phyloP scores from a whole-genome alignment of 2,113 vertebrate genomes.

The Penelope pileata region DNA sequence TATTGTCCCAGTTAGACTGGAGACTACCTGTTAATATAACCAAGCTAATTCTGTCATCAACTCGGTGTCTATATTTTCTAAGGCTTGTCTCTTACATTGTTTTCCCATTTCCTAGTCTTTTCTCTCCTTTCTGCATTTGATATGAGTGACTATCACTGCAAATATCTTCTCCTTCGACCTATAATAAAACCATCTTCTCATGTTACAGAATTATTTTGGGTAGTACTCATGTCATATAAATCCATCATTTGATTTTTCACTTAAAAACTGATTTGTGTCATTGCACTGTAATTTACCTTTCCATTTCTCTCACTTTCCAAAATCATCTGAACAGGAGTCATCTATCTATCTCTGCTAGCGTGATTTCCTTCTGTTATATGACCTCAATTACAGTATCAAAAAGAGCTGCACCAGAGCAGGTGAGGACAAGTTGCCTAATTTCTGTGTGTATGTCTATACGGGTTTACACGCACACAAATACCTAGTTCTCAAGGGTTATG shows the following conservation, averaged over 20 bases:
- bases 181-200: background rate
- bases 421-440: background rate
- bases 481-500: background rate
- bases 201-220: background rate
- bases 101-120: background rate
- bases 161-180: background rate
- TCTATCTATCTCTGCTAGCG: conserved; percentile 17
- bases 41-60: background rate
- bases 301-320: conserved; percentile 13
- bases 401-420: background rate
- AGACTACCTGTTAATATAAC: background rate
- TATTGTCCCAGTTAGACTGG: background rate
- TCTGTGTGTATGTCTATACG: background rate
- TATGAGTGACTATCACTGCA: background rate
- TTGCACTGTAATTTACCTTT: background rate
- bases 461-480: background rate
- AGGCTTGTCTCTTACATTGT: background rate
- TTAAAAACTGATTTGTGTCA: conserved; percentile 16
- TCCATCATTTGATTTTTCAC: conserved; percentile 10
- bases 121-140: background rate
- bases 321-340: conserved; percentile 10
- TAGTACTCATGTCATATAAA: conserved; percentile 9
- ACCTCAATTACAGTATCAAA: background rate
- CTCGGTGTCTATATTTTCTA: background rate
- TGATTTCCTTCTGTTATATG: background rate